Base-by-base conservation (phyloP, 2,888 invertebrate species). In the Penaeus monodon region DNA sequence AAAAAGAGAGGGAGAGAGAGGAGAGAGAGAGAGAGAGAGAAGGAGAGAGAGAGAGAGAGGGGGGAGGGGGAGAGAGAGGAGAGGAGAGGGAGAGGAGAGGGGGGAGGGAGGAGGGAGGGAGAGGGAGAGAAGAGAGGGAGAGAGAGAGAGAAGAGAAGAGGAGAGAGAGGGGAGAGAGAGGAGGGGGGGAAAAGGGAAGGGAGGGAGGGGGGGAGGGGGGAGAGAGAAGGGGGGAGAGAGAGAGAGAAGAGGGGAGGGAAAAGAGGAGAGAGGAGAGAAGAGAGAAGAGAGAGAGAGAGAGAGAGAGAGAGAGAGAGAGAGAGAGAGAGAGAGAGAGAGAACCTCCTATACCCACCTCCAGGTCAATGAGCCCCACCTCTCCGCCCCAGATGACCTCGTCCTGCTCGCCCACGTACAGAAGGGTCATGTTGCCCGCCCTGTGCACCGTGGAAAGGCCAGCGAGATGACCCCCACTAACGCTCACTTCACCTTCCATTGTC, bases 401-500 rank as follows among this genome's bases (percentile, higher is more conserved):
- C 44, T 82, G 63, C n/a, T 70, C 65, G 2, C 83, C 85, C 24
- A 83, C 73, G 66, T 79, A 86, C 10, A 27, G 44, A 14, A 86
- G 68, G 24, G 38, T 74, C 86, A 89, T 88, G 65, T 88, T 68
- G 3, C 88, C 89, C 7, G 88, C 84, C 22, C 89, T 70, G 73
- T 88, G 89, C 63, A 89, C 74, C 49, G 88, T 83, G n/a, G 86
- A 81, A 27, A 89, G 79, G 17, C 89, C 89, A 2, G n/a, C 14
- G 29, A 89, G 64, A 1, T 17, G 24, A 4, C 89, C 89, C 0
- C 79, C 83, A 0, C 86, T 85, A 20, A 87, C 78, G 44, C 27
- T 66, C 38, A 89, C 73, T 49, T 49, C 29, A 0, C 89, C 89
- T 8, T 86, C 78, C 74, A 88, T 65, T 8, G 84, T 83, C 1